Percentiles rank a stretch among this genome's conserved stretches.
phyloP scores from a whole-genome alignment of 2,113 vertebrate species.

The Macrotus californicus region DNA sequence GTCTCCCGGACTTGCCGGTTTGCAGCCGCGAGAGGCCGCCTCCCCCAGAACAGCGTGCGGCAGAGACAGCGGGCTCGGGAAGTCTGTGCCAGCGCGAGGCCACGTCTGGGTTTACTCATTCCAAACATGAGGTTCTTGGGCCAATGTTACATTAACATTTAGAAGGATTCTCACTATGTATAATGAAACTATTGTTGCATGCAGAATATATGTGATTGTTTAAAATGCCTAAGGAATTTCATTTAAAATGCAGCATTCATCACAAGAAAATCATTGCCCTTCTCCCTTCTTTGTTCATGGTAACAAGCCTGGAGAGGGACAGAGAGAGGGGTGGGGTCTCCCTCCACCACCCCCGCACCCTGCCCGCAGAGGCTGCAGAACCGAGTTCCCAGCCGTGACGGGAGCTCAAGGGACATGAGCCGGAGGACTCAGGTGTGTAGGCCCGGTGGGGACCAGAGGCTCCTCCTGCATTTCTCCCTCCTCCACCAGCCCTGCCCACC shows the following conservation, averaged over 20 bases:
- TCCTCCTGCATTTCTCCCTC: background rate
- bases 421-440: background rate
- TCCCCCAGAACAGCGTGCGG: background rate
- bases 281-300: background rate
- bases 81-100: slow-evolving; percentile 13
- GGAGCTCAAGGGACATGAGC: background rate
- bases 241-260: slow-evolving; percentile 43
- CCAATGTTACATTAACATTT: slow-evolving; percentile 66
- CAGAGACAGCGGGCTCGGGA: background rate
- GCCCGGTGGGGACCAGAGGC: rapidly evolving
- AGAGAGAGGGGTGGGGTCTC: background rate
- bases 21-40: background rate
- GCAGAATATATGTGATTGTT: slow-evolving; percentile 63
- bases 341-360: background rate
- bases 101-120: slow-evolving; percentile 43
- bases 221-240: slow-evolving; percentile 55
- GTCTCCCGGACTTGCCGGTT: background rate
- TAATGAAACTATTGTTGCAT: slow-evolving; percentile 66
- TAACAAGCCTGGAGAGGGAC: background rate
- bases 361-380: background rate
- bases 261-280: slow-evolving; percentile 38
- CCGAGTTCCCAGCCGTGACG: background rate
- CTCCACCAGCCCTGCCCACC: background rate
- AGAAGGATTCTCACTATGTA: slow-evolving; percentile 64
- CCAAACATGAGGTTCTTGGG: slow-evolving; percentile 49